Evolutionary conservation across 2,797 vertebrate genomes (phyloP), one percentile per base, ranked within the genome.

Genomic region (Phrynocephalus guinanensis): DNA sequence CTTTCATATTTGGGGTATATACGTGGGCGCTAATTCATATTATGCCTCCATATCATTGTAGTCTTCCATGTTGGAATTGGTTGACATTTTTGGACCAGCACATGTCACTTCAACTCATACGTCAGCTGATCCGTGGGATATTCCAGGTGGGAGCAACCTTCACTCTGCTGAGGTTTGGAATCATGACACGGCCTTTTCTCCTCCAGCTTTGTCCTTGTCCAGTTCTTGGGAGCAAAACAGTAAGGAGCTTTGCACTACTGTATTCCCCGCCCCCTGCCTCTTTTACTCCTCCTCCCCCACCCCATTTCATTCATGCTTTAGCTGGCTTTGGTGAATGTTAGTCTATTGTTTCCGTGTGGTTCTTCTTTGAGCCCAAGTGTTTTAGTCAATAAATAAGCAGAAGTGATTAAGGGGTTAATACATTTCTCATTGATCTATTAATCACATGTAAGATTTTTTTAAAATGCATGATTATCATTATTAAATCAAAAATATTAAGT

Each of bases 61-160:
- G 98, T 98, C 98, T 18, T 97, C 98, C 90, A 97, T 98, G 95
- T 93, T 98, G 94, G 98, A 99, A 90, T 96, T 99, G 86, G 98
- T 97, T 33, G 98, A 99, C 92, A 96, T 99, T 93, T 99, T 99
- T 7, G 96, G 97, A 44, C 91, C 97, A 0, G 94, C 83, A 0
- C 86, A 97, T 1, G 96, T 95, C 24, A 94, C 97, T 11, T 96
- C 98, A 85, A 95, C 97, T 88, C 97, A 94, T 71, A 92, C 92
- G 0, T 94, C 96, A 44, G 92, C 95, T 6, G 98, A 98, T 93
- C 97, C 97, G 0, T 98, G 98, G 98, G 97, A 97, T 91, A 92
- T 96, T 94, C 93, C 96, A 94, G 96, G 96, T 96, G 92, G 91
- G 95, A 50, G 38, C 79, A 89, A 67, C 52, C 79, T 3, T 0